Conservation (phyloP, 2,888 invertebrate species). For the Noctua comes region DNA sequence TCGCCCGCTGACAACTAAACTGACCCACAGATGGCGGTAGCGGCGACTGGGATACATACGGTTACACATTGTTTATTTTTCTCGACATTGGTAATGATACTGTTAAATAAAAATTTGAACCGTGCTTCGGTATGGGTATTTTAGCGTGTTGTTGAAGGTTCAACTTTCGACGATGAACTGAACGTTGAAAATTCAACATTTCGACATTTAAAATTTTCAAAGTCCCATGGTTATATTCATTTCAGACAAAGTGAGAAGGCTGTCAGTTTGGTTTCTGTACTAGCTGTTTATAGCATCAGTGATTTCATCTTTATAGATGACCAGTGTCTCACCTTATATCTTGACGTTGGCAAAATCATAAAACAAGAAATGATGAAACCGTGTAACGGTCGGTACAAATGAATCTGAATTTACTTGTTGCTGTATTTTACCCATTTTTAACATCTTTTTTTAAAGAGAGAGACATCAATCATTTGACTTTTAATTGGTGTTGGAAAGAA, state of each 20-base stretch:
- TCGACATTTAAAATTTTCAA: background rate
- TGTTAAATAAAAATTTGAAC: background rate
- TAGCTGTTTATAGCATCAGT: background rate
- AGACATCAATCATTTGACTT: background rate
- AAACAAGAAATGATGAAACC: background rate
- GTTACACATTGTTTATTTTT: constrained; percentile 42
- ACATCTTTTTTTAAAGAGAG: background rate
- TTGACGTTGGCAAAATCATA: background rate
- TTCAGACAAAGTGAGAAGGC: background rate
- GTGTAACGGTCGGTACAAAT: background rate
- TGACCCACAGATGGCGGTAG: constrained; percentile 40
- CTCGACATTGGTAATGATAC: constrained; percentile 2
- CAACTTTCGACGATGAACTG: background rate
- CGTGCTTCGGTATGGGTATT: background rate
- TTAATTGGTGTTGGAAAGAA: background rate
- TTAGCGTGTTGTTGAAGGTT: background rate
- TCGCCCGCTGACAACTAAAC: constrained; percentile 69
- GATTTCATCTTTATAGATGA: background rate
- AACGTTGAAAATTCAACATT: background rate
- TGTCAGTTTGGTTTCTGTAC: background rate
- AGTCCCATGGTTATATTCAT: background rate
- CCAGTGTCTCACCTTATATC: background rate
- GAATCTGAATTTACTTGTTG: background rate
- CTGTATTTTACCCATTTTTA: background rate
- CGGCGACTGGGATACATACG: constrained; percentile 22